phyloP scores from a whole-genome alignment of 2,888 invertebrate species.

The Apodemia mormo region DNA sequence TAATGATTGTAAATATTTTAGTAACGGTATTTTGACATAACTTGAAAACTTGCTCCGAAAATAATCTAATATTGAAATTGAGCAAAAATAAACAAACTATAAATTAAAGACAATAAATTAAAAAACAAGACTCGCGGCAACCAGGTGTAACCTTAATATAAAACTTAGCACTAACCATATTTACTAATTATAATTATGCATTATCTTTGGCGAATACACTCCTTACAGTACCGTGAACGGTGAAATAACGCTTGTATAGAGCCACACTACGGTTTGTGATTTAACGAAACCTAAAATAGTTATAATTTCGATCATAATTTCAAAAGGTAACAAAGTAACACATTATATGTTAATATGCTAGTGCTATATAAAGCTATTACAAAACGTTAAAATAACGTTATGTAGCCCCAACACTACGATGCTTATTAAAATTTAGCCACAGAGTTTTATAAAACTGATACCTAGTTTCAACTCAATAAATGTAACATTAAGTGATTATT shows the following conservation, averaged over 20 bases:
- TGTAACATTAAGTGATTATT: neutral
- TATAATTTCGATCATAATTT: neutral
- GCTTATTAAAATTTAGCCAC: neutral
- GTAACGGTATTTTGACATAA: neutral
- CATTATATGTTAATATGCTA: neutral
- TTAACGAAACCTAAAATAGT: neutral
- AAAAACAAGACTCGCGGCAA: constrained; percentile 27
- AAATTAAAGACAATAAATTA: constrained; percentile 26
- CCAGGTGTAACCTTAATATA: constrained; percentile 32
- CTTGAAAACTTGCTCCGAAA: neutral
- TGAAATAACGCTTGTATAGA: constrained; percentile 41
- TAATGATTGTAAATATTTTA: neutral
- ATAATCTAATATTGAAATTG: constrained; percentile 6
- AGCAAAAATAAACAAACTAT: constrained; percentile 21
- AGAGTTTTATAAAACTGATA: neutral
- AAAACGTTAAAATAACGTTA: neutral
- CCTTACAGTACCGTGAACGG: constrained; percentile 63
- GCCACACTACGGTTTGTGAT: neutral
- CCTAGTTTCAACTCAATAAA: neutral
- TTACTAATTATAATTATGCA: constrained; percentile 71
- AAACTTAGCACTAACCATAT: constrained; percentile 38
- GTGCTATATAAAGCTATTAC: constrained; percentile 1
- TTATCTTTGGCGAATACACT: constrained; percentile 81
- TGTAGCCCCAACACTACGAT: neutral
- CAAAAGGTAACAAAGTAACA: neutral